phyloP scores from a whole-genome alignment of 1,140 invertebrate species.

The Diorhabda elongata region DNA sequence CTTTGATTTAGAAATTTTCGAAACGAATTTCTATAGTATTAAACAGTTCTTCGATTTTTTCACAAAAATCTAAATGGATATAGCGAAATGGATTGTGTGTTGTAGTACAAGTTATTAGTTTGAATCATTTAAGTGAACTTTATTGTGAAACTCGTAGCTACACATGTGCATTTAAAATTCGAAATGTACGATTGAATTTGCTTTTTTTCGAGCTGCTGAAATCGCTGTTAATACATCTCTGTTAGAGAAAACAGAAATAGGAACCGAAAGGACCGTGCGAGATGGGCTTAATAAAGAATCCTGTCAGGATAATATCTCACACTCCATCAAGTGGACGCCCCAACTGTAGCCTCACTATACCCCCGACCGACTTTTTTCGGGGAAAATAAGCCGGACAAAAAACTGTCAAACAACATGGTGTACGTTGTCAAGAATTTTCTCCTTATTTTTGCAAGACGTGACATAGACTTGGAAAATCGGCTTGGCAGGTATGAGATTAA shows the following conservation, averaged over 20 bases:
- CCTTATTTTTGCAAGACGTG: neutral
- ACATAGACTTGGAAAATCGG: neutral
- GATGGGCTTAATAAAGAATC: constrained; percentile 32
- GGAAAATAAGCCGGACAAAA: constrained; percentile 13
- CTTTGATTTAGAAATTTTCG: too few relatives aligned
- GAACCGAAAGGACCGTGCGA: constrained; percentile 24
- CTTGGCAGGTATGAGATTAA: neutral
- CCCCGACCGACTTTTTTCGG: constrained; percentile 4
- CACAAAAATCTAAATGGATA: too few relatives aligned
- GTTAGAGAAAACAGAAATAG: constrained; percentile 8
- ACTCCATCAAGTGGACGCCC: constrained; percentile 27
- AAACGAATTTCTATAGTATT: too few relatives aligned
- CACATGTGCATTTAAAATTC: too few relatives aligned
- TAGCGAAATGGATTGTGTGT: too few relatives aligned
- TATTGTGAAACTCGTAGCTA: too few relatives aligned
- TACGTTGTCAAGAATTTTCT: neutral
- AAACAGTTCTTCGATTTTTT: too few relatives aligned
- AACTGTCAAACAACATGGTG: neutral
- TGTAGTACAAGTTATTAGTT: too few relatives aligned
- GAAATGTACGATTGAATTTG: too few relatives aligned
- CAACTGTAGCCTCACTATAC: neutral
- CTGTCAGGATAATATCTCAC: constrained; percentile 33
- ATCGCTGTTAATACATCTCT: too few relatives aligned
- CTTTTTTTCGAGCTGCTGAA: too few relatives aligned
- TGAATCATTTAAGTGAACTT: too few relatives aligned